phyloP scores from a whole-genome alignment of 2,113 vertebrate genomes.

The Zosterops lateralis region DNA sequence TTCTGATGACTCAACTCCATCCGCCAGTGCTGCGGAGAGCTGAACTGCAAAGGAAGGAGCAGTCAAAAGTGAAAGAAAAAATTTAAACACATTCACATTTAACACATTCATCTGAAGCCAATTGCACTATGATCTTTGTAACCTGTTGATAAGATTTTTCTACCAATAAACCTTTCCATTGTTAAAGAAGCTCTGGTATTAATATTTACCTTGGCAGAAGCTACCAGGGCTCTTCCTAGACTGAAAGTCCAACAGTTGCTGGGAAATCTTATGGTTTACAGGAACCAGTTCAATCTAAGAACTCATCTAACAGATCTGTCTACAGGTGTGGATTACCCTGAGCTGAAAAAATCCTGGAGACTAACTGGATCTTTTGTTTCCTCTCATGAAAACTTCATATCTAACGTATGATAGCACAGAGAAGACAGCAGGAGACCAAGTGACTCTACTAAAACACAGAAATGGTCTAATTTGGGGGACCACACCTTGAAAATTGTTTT shows the following conservation, averaged over 20 bases:
- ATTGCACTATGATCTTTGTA: neutral
- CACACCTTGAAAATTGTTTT: neutral
- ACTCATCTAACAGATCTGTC: neutral
- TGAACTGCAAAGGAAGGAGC: rapidly evolving
- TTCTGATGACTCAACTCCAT: neutral
- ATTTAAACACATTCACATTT: neutral
- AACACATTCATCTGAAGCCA: neutral
- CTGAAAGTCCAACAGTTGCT: neutral
- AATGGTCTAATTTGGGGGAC: neutral
- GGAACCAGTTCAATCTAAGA: neutral
- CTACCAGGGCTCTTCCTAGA: neutral
- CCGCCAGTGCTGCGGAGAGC: rapidly evolving
- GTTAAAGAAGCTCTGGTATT: neutral
- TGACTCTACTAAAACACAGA: neutral
- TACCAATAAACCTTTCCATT: neutral
- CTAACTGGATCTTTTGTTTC: neutral
- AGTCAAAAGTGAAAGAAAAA: neutral
- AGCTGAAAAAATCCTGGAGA: neutral
- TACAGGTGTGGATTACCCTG: neutral
- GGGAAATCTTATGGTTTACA: neutral
- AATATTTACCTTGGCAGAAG: neutral
- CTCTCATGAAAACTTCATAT: neutral
- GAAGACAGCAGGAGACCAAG: neutral
- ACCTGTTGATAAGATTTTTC: neutral
- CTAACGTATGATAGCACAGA: neutral